phyloP scores from a whole-genome alignment of 2,888 invertebrate species.

The Laothoe populi region DNA sequence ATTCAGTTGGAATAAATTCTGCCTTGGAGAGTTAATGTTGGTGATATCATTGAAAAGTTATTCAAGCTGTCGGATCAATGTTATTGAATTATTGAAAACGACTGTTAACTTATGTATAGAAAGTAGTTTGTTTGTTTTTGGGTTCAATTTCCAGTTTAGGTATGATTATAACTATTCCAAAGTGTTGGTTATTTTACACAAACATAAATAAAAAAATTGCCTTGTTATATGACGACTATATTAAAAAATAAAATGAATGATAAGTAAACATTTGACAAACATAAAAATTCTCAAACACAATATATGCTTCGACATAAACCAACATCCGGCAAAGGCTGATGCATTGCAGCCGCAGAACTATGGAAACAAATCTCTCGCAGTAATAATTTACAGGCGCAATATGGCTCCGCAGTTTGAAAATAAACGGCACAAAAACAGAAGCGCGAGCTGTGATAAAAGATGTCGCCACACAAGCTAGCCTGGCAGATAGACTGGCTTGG shows the following conservation, averaged over 20 bases:
- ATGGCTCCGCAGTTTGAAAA: slow-evolving; percentile 74
- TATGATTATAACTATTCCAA: not conserved
- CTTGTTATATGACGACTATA: slow-evolving; percentile 20
- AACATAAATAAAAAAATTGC: too few species aligned
- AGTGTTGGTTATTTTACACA: too few species aligned
- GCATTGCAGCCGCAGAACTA: slow-evolving; percentile 80
- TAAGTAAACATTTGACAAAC: slow-evolving; percentile 57
- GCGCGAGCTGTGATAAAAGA: slow-evolving; percentile 76
- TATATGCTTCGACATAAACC: slow-evolving; percentile 78
- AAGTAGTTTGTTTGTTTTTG: not conserved
- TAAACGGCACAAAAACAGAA: slow-evolving; percentile 75
- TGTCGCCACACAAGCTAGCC: slow-evolving; percentile 70
- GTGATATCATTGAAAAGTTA: slow-evolving; percentile 27
- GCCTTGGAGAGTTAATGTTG: slow-evolving; percentile 47
- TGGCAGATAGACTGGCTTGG: slow-evolving; percentile 70
- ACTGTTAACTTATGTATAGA: slow-evolving; percentile 24
- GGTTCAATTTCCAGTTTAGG: too few species aligned
- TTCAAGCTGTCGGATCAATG: slow-evolving; percentile 33
- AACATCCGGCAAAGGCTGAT: slow-evolving; percentile 80
- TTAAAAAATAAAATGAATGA: slow-evolving; percentile 52
- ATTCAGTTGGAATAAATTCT: slow-evolving; percentile 66
- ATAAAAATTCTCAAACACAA: slow-evolving; percentile 73
- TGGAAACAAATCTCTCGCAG: slow-evolving; percentile 81
- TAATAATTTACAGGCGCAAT: slow-evolving; percentile 81
- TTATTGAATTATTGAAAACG: slow-evolving; percentile 1